Conservation (phyloP, 2,888 invertebrate genomes). For the Caprella mutica region DNA sequence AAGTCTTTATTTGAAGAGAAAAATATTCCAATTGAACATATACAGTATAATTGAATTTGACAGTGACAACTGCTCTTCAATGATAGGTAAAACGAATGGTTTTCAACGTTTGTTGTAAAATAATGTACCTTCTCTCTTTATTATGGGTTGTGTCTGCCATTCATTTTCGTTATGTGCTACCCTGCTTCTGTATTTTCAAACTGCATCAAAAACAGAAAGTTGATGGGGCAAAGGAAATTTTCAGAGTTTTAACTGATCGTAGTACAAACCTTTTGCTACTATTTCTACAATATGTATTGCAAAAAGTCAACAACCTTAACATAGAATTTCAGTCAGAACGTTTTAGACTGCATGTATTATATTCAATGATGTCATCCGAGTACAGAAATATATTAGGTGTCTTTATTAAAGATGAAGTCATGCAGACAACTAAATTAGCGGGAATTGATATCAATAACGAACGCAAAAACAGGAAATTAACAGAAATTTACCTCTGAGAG, state of each 20-base stretch:
- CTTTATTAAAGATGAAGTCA: constrained; percentile 16
- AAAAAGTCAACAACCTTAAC: constrained; percentile 11
- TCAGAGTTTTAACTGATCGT: neutral
- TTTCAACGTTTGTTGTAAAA: constrained; percentile 6
- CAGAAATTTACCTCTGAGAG: neutral
- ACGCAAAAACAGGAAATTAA: neutral
- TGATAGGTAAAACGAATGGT: constrained; percentile 9
- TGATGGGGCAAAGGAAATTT: neutral
- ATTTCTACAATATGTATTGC: constrained; percentile 9
- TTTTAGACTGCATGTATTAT: constrained; percentile 8
- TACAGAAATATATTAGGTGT: constrained; percentile 6
- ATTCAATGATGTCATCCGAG: neutral
- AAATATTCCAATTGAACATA: neutral
- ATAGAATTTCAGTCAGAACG: constrained; percentile 13
- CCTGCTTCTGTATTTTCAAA: constrained; percentile 2
- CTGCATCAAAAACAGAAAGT: neutral
- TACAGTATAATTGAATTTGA: constrained; percentile 7
- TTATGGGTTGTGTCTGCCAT: constrained; percentile 16
- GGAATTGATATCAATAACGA: constrained; percentile 4
- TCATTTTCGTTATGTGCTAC: constrained; percentile 9
- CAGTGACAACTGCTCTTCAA: constrained; percentile 11
- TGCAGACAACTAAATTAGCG: neutral
- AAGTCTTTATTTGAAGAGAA: neutral
- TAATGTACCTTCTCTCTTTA: constrained; percentile 6
- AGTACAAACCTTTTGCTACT: constrained; percentile 11